Base-by-base conservation (phyloP, 2,888 invertebrate genomes). In the Scelioninae gen. 1 region DNA sequence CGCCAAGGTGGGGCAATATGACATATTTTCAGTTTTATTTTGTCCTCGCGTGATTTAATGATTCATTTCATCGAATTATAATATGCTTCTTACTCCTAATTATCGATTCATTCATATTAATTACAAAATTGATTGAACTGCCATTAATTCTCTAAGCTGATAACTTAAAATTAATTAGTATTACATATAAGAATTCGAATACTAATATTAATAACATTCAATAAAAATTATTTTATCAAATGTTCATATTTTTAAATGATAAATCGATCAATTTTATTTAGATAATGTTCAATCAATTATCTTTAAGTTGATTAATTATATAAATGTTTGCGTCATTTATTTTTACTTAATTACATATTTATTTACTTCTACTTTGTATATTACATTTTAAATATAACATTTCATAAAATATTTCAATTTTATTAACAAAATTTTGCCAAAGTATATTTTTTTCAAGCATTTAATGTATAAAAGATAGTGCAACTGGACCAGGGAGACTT, bases 21-120 rank as follows among this genome's bases (percentile, higher is more conserved):
- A 79, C 72, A 79, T 60, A 74, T 80, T 74, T 80, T 51, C 32
- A 66, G 15, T 51, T 72, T 66, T 53, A 66, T 72, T 79, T 72
- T 51, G 32, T 63, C 53, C 47, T 34, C 65, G 45, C 15, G 3
- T 32, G 45, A 66, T 60, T 72, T 53, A 58, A 65, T 65, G 49
- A 49, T 62, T 49, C 49, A 58, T 79, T 72, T 63, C 15, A 23
- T 16, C 58, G 11, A 56, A 38, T 68, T 62, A 49, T 65, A 65
- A 71, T 65, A 49, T 40, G 49, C 38, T 47, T 47, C 38, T 51
- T 63, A 29, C 31, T 60, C n/a, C 34, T 38, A 63, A 55, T 69
- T 55, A 69, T 69, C 53, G 38, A 55, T 47, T 32, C 10, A 10
- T 31, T 31, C 11, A 38, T n/a, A 77, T 55, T 62, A 69, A 69